Evolutionary conservation across 2,888 invertebrate genomes (phyloP).

Genomic region (Eilema depressum): DNA sequence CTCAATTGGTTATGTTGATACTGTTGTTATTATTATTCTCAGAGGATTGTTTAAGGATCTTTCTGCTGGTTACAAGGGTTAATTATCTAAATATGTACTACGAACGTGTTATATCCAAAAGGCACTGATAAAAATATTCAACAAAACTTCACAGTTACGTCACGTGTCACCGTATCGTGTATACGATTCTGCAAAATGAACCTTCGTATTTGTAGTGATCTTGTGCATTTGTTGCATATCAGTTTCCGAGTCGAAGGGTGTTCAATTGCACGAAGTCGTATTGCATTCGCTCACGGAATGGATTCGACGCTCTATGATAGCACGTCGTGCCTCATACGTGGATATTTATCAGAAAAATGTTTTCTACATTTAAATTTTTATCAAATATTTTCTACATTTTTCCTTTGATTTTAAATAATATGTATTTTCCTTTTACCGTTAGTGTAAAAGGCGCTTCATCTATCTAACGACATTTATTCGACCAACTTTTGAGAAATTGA

Average conservation of each 20-base stretch:
- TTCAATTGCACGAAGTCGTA: constrained; percentile 77
- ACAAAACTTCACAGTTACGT: background rate
- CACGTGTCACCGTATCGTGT: constrained; percentile 6
- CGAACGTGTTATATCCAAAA: background rate
- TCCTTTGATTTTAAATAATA: too few relatives aligned
- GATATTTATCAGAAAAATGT: constrained; percentile 32
- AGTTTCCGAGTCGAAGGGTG: constrained; percentile 79
- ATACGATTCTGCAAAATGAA: constrained; percentile 5
- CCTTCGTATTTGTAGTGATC: constrained; percentile 17
- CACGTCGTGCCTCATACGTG: constrained; percentile 17
- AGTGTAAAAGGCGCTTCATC: too few relatives aligned
- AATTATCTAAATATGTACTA: background rate
- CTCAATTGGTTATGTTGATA: too few relatives aligned
- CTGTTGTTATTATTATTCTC: background rate
- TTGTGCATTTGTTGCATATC: constrained; percentile 70
- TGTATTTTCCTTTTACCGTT: too few relatives aligned
- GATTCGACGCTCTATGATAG: constrained; percentile 37
- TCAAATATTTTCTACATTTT: constrained; percentile 4
- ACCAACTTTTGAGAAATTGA: too few relatives aligned
- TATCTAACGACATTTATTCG: too few relatives aligned
- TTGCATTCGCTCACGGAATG: constrained; percentile 57
- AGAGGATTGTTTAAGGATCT: background rate
- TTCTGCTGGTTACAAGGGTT: background rate
- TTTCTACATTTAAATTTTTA: constrained; percentile 30
- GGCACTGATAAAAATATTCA: background rate